Evolutionary conservation across 2,888 invertebrate species (phyloP).

Genomic region (Volucella zonaria): DNA sequence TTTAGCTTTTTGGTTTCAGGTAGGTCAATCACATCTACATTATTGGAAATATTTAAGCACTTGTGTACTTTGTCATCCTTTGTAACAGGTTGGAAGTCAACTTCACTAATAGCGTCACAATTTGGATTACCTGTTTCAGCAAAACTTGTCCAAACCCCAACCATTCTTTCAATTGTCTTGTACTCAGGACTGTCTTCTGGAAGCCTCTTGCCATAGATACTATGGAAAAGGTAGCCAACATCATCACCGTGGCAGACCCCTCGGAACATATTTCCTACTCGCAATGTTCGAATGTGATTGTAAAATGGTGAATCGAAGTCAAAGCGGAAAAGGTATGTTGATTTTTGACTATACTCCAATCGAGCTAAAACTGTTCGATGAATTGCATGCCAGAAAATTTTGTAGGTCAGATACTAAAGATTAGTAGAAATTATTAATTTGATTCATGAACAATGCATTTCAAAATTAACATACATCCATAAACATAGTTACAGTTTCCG

Average conservation of each 20-base stretch:
- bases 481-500: conserved; percentile 80
- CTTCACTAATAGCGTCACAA: conserved; percentile 75
- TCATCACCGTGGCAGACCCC: conserved; percentile 82
- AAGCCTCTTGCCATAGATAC: conserved; percentile 79
- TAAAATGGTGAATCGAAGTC: conserved; percentile 80
- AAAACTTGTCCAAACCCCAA: conserved; percentile 80
- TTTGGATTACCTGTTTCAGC: conserved; percentile 80
- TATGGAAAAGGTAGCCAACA: conserved; percentile 81
- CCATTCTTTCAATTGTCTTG: conserved; percentile 80
- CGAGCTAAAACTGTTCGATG: conserved; percentile 78
- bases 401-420: conserved; percentile 78
- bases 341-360: conserved; percentile 73
- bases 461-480: conserved; percentile 75
- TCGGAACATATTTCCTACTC: conserved; percentile 80
- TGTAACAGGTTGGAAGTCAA: conserved; percentile 76
- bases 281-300: conserved; percentile 80
- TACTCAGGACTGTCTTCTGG: conserved; percentile 79
- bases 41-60: conserved; percentile 79
- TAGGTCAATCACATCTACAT: conserved; percentile 76
- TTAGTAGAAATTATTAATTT: conserved; percentile 32
- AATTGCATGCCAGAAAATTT: conserved; percentile 79
- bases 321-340: conserved; percentile 80
- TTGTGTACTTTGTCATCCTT: conserved; percentile 75
- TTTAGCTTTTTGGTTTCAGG: conserved; percentile 78
- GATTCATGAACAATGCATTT: conserved; percentile 71